Evolutionary conservation across 1,140 invertebrate species (phyloP), one percentile per base, ranked within the genome.

Genomic region (Drosophila pruinosa): DNA sequence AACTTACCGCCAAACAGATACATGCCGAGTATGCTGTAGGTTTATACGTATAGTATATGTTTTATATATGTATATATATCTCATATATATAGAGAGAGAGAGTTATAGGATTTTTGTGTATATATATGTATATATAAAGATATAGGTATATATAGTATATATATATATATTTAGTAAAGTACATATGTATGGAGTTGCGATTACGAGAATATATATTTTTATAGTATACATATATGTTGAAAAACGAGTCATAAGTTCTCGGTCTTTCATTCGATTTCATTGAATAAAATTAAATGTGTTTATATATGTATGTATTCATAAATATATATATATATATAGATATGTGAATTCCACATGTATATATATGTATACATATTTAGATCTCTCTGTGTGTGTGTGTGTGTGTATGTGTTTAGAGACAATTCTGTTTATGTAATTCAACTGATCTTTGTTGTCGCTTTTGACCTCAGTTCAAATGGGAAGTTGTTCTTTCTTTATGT

Each of bases 1-100:
- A 99, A 98, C 95, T 98, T 98, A 96, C 97, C 97, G 93, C 97
- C 97, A 94, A 99, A 99, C 93, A 99, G 96, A 94, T 98, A 97
- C 97, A 98, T 98, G 93, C 98, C 98, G 93, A 98, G 96, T 93
- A 98, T 97, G 95, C 97, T 98, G 96, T 88, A 89, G 90, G 89
- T 91, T 83, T 86, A 86, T 78, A 85, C 58, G 58, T 86, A 80
- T 83, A n/a, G n/a, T n/a, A 85, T 79, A 75, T 79, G 79, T 78
- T 77, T 77, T 89, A 77, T 82, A 78, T 88, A 67, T 75, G 57
- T 63, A 71, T 75, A 83, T 72, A 58, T 54, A 54, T 57, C 26
- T 54, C 38, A 64, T 65, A 50, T 64, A 57, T 62, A 70, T 59
- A 59, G 41, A 52, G 15, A 52, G 41, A 52, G 15, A 52, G n/a